Conservation (phyloP, 64 coral and sea anemone genomes). For the Acropora tenuis region DNA sequence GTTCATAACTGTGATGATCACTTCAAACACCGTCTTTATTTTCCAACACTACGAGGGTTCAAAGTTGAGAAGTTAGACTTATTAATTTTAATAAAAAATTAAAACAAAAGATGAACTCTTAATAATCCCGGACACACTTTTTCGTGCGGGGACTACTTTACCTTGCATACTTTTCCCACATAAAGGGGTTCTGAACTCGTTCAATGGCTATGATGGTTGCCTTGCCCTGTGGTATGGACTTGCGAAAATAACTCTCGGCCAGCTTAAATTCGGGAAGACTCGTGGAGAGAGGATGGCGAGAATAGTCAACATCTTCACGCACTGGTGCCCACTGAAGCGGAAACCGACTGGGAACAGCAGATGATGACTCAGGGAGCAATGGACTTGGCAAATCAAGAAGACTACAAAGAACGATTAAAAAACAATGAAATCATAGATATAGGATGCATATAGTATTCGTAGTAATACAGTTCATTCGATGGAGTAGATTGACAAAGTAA, state of each 20-base stretch:
- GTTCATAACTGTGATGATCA: no score
- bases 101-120: no score
- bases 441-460: no score
- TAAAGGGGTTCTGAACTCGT: conserved; percentile 77
- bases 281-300: conserved; percentile 21
- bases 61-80: no score
- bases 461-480: no score
- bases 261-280: conserved; percentile 63
- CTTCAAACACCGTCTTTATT: no score
- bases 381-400: conserved; percentile 3
- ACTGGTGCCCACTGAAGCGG: conserved; percentile 49
- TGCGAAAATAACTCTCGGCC: conserved; percentile 38
- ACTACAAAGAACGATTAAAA: background rate
- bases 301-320: conserved; percentile 44
- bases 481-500: no score
- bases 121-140: no score
- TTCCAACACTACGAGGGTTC: no score
- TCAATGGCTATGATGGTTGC: conserved; percentile 57
- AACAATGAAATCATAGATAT: no score
- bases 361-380: background rate
- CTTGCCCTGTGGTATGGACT: conserved; percentile 44
- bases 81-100: no score
- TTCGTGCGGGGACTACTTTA: background rate
- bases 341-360: background rate
- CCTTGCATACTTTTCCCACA: conserved; percentile 81